Conservation (phyloP, 2,113 vertebrate genomes). For the Cyanocitta stelleri region DNA sequence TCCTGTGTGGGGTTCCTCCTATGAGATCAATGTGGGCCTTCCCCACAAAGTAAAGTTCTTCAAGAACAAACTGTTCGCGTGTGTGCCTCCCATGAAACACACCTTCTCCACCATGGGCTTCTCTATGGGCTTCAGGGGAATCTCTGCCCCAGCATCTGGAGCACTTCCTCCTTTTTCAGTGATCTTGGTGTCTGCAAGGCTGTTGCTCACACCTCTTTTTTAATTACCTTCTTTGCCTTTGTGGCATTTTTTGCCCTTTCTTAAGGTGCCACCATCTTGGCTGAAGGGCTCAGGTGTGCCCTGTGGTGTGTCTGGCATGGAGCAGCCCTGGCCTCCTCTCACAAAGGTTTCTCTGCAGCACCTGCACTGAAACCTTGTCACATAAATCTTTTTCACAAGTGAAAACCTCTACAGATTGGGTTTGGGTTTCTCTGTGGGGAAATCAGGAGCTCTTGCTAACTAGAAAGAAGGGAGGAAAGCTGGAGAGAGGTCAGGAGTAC, state of each 20-base stretch:
- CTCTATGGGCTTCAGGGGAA: background rate
- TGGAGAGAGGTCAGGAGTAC: background rate
- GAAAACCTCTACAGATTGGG: background rate
- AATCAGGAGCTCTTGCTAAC: background rate
- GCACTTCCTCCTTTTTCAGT: background rate
- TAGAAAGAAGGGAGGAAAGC: background rate
- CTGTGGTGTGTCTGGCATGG: background rate
- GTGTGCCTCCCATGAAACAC: background rate
- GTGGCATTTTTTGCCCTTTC: background rate
- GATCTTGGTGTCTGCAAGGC: background rate
- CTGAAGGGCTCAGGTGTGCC: background rate
- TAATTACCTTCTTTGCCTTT: background rate
- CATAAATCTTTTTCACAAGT: background rate
- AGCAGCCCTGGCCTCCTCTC: background rate
- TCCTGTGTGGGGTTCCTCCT: background rate
- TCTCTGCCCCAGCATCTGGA: background rate
- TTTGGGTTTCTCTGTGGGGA: background rate
- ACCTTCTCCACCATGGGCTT: background rate
- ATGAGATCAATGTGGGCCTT: fast-evolving
- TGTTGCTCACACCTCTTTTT: background rate
- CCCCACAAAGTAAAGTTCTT: background rate
- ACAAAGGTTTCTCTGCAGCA: background rate
- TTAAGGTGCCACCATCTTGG: background rate
- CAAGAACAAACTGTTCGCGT: background rate
- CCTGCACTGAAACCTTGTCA: background rate